Base-by-base conservation (phyloP, 2,113 vertebrate species). In the Alligator sinensis region DNA sequence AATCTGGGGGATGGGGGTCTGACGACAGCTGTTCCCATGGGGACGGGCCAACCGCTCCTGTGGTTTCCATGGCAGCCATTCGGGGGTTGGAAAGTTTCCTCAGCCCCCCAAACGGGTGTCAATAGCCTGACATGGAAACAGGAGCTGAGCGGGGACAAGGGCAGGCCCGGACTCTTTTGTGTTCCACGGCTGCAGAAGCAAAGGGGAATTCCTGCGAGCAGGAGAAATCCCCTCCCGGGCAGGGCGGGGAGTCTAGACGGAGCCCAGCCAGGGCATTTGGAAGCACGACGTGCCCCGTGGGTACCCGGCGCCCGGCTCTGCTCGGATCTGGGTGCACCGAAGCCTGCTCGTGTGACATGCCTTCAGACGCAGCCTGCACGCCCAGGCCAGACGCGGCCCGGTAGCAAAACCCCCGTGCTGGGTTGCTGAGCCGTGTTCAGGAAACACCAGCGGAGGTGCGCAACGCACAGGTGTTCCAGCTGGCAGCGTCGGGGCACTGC, bases 21-120 rank as follows among this genome's bases (percentile, higher is more conserved):
- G 82, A 85, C 68, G 89, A 66, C 82, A 76, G 89, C 15, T 9
- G 89, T 90, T 90, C 82, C 89, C 89, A 90, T 90, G 89, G 77
- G 82, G 59, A 89, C 80, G 14, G 8, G 47, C 54, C 57, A 82
- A 79, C 77, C 82, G 58, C 75, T 59, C 76, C 89, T 85, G 55
- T 11, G 82, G 89, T 90, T 85, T 80, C 89, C 77, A 86, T 14
- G 60, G 89, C 66, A 86, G 80, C 89, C 68, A 80, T 80, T 86
- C 89, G 64, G 68, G 82, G 66, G 59, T 80, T 64, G 63, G 89
- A 90, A 90, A 86, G 89, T 70, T 38, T 63, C 25, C 77, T 90
- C 11, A 12, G 34, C 55, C 62, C 80, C 74, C 57, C 25, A 30
- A 11, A 30, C 28, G 74, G 74, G 60, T 78, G 79, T 75, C 82